Evolutionary conservation across 2,797 vertebrate species (phyloP).

Genomic region (Sciurus carolinensis): DNA sequence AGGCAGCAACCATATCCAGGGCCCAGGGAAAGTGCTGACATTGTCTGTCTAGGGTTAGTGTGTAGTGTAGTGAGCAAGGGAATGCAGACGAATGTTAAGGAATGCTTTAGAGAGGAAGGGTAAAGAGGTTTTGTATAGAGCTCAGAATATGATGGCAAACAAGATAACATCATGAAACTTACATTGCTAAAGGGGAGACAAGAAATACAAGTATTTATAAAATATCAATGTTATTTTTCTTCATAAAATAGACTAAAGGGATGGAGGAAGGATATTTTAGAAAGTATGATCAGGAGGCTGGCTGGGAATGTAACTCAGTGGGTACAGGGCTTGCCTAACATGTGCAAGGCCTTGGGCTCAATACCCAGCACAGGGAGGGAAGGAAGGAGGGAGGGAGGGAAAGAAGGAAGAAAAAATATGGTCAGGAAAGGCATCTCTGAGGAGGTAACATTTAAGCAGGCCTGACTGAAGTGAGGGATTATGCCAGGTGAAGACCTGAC

Average conservation of each 20-base stretch:
- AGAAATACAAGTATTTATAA: not conserved
- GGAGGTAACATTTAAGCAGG: conserved; percentile 51
- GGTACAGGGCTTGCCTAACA: not conserved
- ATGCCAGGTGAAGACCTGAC: not conserved
- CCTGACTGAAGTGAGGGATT: not conserved
- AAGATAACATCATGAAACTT: conserved; percentile 21
- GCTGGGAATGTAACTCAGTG: not conserved
- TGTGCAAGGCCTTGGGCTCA: not conserved
- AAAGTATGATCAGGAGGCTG: not conserved
- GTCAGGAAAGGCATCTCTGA: conserved; percentile 12
- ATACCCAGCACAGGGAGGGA: not conserved
- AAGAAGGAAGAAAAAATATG: not conserved
- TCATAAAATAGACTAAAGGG: not conserved
- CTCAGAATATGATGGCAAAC: conserved; percentile 34
- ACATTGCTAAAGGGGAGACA: not conserved
- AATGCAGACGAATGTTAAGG: not conserved
- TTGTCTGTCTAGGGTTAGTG: not conserved
- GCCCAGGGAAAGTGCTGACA: not conserved
- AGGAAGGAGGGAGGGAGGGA: not conserved
- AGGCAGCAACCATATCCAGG: not conserved
- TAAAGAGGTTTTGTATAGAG: not conserved
- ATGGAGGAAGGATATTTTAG: not conserved
- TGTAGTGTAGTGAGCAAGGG: not conserved
- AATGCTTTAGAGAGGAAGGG: not conserved
- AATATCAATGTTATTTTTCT: not conserved